These are phyloP conservation scores for Macrophya alboannulata DNA, from an alignment of 2,888 invertebrate species.

Conservation along the genomic window DNA sequence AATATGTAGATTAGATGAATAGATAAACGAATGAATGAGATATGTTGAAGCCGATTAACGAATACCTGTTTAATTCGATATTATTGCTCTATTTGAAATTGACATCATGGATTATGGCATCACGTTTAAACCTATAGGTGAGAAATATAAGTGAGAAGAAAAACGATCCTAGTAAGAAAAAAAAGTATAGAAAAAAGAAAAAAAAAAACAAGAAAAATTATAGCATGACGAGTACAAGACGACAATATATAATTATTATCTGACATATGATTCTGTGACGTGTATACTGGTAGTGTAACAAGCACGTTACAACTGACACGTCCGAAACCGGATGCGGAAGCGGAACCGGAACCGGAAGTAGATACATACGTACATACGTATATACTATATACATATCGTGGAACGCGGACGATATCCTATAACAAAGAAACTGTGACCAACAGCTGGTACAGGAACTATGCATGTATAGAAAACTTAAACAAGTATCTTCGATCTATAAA, in stretches of 20 bases:
- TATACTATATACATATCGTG: not conserved
- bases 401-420: conserved; percentile 11
- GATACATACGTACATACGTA: not conserved
- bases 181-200: not conserved
- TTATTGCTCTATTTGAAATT: too few species aligned
- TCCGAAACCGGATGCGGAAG: conserved; percentile 49
- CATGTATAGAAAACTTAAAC: not conserved
- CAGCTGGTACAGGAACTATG: conserved; percentile 26
- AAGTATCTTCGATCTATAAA: not conserved
- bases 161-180: not conserved
- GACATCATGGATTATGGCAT: too few species aligned
- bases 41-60: not conserved
- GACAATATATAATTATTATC: not conserved
- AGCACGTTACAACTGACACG: conserved; percentile 43
- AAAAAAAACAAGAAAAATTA: not conserved
- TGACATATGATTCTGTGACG: not conserved
- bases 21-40: not conserved
- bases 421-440: conserved; percentile 38
- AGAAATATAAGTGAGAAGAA: not conserved
- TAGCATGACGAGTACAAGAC: not conserved
- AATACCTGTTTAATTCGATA: too few species aligned
- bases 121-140: not conserved
- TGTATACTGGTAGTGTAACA: not conserved
- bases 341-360: conserved; percentile 52
- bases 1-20: not conserved